These are phyloP conservation scores for Halictus ligatus DNA, from an alignment of 2,888 invertebrate genomes.

Conservation along the genomic window DNA sequence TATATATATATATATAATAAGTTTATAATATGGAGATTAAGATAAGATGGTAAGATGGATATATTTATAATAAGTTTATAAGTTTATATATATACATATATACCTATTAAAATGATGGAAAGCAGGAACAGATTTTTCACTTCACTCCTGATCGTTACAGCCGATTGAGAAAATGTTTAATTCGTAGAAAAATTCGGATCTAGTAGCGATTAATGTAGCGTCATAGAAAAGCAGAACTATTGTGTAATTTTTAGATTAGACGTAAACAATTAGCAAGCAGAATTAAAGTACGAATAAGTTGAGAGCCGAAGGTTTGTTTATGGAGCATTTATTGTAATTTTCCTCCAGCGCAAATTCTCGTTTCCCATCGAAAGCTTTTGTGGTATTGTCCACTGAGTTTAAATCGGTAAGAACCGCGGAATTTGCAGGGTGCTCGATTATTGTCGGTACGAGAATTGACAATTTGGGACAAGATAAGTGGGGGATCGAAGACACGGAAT, in stretches of 20 bases:
- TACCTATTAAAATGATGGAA: background rate
- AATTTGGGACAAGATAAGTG: constrained; percentile 15
- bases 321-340: background rate
- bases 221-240: background rate
- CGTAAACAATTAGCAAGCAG: background rate
- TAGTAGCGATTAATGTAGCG: background rate
- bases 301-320: background rate
- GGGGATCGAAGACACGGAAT: constrained; percentile 35
- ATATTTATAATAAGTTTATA: no score
- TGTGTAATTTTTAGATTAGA: background rate
- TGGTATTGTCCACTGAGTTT: background rate
- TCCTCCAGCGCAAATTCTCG: background rate
- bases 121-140: background rate
- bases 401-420: background rate
- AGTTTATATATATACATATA: no score
- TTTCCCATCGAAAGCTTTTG: background rate
- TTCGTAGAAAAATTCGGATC: no score
- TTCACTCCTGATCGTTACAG: background rate
- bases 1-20: no score
- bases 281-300: background rate
- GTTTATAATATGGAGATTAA: no score
- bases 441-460: constrained; percentile 19
- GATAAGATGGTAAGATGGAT: no score
- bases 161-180: background rate
- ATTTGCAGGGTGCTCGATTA: constrained; percentile 38